phyloP scores from a whole-genome alignment of 2,797 vertebrate species.

The Scarus forsteni region DNA sequence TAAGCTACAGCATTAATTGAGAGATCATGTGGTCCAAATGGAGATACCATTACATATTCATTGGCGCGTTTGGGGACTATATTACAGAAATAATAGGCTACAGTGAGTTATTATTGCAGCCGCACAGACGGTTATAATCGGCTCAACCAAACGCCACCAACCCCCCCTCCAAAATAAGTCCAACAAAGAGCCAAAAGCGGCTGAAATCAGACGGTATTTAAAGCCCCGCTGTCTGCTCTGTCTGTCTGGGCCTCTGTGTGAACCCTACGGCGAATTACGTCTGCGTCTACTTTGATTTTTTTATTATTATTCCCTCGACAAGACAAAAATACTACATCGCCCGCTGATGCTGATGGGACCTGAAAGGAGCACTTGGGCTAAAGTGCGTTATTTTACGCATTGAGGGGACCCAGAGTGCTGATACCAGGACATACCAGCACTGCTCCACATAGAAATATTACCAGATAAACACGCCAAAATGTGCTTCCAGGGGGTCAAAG shows the following conservation, averaged over 20 bases:
- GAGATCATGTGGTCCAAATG: not conserved
- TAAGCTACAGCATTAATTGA: not conserved
- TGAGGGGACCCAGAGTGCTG: conserved; percentile 12
- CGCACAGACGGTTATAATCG: conserved; percentile 78
- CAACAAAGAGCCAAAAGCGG: conserved; percentile 66
- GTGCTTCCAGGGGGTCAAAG: not conserved
- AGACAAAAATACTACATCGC: conserved; percentile 16
- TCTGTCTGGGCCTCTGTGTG: conserved; percentile 32
- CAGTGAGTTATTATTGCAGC: conserved; percentile 38
- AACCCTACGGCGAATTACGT: conserved; percentile 46
- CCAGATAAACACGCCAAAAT: not conserved
- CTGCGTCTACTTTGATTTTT: conserved; percentile 1
- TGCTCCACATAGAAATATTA: not conserved
- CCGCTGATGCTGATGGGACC: conserved; percentile 25
- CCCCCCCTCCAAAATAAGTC: conserved; percentile 45
- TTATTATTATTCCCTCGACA: conserved; percentile 26
- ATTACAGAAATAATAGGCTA: conserved; percentile 25
- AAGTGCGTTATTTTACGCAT: conserved; percentile 55
- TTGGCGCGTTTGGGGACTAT: conserved; percentile 10
- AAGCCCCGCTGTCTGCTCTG: conserved; percentile 41
- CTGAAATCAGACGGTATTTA: conserved; percentile 71
- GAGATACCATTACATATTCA: not conserved
- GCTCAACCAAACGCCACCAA: conserved; percentile 56
- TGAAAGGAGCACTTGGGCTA: conserved; percentile 3
- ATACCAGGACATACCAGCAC: conserved; percentile 8